These are phyloP conservation scores for Serrognathus titanus DNA, from an alignment of 2,888 invertebrate genomes.

Conservation along the genomic window DNA sequence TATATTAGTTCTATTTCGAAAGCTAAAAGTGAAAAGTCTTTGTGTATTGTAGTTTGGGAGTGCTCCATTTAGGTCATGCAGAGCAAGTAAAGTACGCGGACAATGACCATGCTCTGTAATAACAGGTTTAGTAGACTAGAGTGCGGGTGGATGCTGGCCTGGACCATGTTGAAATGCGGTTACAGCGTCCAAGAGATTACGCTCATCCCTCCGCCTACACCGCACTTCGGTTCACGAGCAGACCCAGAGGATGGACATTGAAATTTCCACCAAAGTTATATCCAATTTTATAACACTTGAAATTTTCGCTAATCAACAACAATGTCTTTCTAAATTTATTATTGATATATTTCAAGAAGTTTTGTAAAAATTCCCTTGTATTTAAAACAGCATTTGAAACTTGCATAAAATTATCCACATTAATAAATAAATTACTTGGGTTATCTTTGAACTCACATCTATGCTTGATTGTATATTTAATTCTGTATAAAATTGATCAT, in stretches of 20 bases:
- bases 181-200: constrained; percentile 31
- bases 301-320: no score
- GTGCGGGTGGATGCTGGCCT: constrained; percentile 43
- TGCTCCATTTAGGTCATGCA: constrained; percentile 45
- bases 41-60: constrained; percentile 38
- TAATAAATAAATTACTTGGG: no score
- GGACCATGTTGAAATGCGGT: constrained; percentile 36
- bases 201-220: constrained; percentile 33
- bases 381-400: no score
- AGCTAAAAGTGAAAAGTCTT: constrained; percentile 29
- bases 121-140: constrained; percentile 45
- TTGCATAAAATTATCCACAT: no score
- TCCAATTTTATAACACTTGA: neutral
- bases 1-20: constrained; percentile 13
- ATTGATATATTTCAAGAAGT: no score
- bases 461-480: no score
- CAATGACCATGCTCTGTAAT: constrained; percentile 42
- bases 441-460: no score
- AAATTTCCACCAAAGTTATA: constrained; percentile 15
- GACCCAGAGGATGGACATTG: constrained; percentile 4
- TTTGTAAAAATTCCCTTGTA: no score
- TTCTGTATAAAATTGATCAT: no score
- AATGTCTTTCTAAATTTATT: no score
- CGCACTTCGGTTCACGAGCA: constrained; percentile 16
- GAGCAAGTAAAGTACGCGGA: constrained; percentile 44